Evolutionary conservation across 2,113 vertebrate genomes (phyloP), one percentile per base, ranked within the genome.

Genomic region (human (Homo sapiens)): DNA sequence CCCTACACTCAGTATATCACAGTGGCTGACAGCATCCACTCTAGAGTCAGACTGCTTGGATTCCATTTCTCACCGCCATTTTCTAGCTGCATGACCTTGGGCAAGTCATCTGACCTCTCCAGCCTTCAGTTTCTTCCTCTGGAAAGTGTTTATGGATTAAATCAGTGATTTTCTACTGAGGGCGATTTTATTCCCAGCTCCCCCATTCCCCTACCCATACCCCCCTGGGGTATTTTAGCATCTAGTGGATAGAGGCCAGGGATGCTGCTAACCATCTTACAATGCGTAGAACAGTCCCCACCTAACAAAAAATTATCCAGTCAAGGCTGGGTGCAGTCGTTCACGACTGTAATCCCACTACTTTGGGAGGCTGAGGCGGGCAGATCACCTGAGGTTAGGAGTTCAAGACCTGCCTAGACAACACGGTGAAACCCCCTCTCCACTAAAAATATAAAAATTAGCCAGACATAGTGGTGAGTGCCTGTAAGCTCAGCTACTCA

Each of bases 121-220:
- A 92, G 25, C 32, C 35, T 38, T 93, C 20, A 84, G 64, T 59
- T 75, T 97, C 32, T 73, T 89, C 22, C 73, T 75, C 43, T 92
- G 43, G 72, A 82, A 95, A 86, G 57, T 18, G 11, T 32, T 86
- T 90, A 48, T 43, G 73, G 38, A 93, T 81, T 90, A 73, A 72
- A 91, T 83, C 64, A 92, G 57, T 81, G 50, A 94, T 93, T 59
- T 79, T 86, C 57, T 76, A 55, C 20, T 68, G 35, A 91, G 48
- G 57, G 70, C 11, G 43, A 70, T 88, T 70, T 92, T 57, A 57
- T 57, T 57, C 55, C 55, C 55, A 57, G 55, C 55, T 57, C 55
- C 55, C 20, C 20, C 55, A 57, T 57, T 22, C 55, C 55, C 7
- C 55, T 57, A 57, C 55, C 20, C 55, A 85, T 89, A 73, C 0